Base-by-base conservation (phyloP, 1,140 invertebrate species). In the Drosophila virilis region DNA sequence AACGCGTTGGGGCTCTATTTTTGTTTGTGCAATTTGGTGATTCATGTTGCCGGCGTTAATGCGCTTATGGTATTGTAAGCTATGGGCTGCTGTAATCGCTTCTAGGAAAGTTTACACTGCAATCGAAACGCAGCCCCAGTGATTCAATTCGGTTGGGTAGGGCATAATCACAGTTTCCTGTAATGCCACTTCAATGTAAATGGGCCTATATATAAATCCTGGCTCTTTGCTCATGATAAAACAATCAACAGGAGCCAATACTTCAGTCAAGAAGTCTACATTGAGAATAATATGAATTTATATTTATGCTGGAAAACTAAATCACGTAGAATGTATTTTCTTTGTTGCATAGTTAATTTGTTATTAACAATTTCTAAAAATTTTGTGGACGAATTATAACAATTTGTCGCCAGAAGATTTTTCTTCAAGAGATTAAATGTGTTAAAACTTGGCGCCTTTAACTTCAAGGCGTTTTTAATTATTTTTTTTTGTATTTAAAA, bases 1-100 rank as follows among this genome's bases (percentile, higher is more conserved):
- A 74, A 83, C 82, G 54, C 8, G 50, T 38, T 17, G 40, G 9
- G 10, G 22, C 32, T 74, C 60, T 65, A 84, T 76, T 72, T 80
- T 66, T 55, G 72, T 55, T 68, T 60, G 40, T 15, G 43, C 51
- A 65, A 65, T 75, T 64, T 38, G 51, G 42, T 78, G 81, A 80
- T 50, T 82, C 70, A 62, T 78, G 65, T 48, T 54, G 65, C 15
- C 40, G 12, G 52, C 54, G 48, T 50, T 67, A 82, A 77, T 65
- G 69, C 37, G 60, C 74, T 81, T 74, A 77, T 57, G 59, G 48
- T 17, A 58, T 62, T 66, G 48, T 51, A 38, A 40, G 33, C 54
- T 17, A 43, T 37, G 43, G 57, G 38, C 50, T 9, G 38, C 52
- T 70, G 54, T 70, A 74, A 74, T 74, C 72, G 61, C 58, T 74